Base-by-base conservation (phyloP, 2,797 vertebrate species). In the Aythya fuligula region DNA sequence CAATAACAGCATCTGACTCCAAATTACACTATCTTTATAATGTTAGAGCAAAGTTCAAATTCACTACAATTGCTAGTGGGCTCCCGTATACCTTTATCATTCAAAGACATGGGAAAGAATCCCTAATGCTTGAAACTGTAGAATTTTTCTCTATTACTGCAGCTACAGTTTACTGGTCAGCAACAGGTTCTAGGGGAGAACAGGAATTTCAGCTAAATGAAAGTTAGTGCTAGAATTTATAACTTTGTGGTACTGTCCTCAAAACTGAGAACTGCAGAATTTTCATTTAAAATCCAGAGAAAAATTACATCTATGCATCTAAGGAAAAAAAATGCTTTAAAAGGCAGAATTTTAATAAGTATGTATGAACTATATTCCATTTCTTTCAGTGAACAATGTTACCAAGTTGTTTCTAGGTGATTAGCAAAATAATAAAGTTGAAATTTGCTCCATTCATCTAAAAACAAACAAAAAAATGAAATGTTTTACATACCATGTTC, bases 401-500 rank as follows among this genome's bases (percentile, higher is more conserved):
- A 62, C 18, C 43, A 38, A 80, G 5, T 51, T 72, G 3, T 57
- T 74, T 71, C 21, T 61, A 67, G 25, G 28, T 39, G 8, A 77
- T 39, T n/a, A 74, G 34, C 20, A 67, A 51, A 4, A 28, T 13
- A 80, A 60, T 11, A 5, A 74, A 83, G 41, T 67, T 61, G 64
- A 53, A 34, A 30, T 43, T 54, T 67, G 30, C 14, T 80, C 87
- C 16, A 34, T 49, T 66, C 1, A 0, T 9, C 32, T 36, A 39
- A 43, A 64, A 39, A 62, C 20, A 43, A 19, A 30, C 3, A 88
- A 36, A 34, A 58, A 74, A 74, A n/a, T 8, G 30, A 67, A 77
- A 47, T 56, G 61, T 0, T 22, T 21, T 78, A 93, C 98, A 61
- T 98, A 99, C 99, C 99, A 99, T 99, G 95, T 99, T 99, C 99